Conservation (phyloP, 2,888 invertebrate species). For the Ophion ellenae region DNA sequence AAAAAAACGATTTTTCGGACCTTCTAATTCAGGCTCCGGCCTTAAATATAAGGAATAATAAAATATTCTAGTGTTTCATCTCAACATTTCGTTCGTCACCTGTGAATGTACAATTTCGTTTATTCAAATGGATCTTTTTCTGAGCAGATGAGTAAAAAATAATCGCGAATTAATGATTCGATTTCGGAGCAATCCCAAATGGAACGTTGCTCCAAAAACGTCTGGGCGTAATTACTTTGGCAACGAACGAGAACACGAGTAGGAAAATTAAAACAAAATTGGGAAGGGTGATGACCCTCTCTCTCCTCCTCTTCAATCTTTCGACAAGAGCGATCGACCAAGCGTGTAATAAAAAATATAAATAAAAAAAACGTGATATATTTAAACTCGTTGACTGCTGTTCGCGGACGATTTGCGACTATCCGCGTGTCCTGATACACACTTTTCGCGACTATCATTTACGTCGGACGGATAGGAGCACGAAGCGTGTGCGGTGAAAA, state of each 20-base stretch:
- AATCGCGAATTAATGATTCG: not conserved
- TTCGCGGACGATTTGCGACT: constrained; percentile 22
- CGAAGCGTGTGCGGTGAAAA: not conserved
- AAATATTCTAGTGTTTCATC: no score
- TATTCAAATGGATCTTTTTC: not conserved
- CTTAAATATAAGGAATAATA: no score
- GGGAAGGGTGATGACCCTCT: not conserved
- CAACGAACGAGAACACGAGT: not conserved
- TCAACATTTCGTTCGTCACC: no score
- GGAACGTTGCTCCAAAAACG: no score
- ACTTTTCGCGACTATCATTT: constrained; percentile 32
- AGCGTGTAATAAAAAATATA: constrained; percentile 47
- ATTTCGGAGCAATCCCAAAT: not conserved
- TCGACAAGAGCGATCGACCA: constrained; percentile 5
- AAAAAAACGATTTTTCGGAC: no score
- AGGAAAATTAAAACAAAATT: not conserved
- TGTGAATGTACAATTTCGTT: no score
- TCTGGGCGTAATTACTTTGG: not conserved
- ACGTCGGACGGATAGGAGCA: constrained; percentile 25
- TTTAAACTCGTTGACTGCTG: constrained; percentile 19
- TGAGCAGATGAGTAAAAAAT: not conserved
- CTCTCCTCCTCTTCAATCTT: not conserved
- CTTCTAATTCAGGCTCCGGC: no score
- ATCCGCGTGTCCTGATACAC: constrained; percentile 28
- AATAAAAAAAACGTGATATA: constrained; percentile 19